These are phyloP conservation scores for Chelon auratus DNA, from an alignment of 2,797 vertebrate species.

Conservation along the genomic window DNA sequence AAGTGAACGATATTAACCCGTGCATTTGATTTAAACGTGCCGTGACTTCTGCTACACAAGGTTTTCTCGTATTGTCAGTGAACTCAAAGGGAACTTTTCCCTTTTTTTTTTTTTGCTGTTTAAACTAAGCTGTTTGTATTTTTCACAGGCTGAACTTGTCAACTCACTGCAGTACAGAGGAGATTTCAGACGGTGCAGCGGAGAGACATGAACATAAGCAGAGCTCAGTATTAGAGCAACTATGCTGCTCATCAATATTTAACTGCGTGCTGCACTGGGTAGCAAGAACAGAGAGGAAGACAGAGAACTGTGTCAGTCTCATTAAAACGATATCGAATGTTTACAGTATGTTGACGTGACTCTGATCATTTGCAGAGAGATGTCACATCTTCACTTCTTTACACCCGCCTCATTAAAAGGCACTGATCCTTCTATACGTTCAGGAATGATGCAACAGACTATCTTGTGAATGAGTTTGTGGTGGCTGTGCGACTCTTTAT, in stretches of 20 bases:
- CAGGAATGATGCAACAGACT: conserved; percentile 14
- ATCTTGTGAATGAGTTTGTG: background rate
- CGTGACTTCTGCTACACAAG: background rate
- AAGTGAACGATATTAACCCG: conserved; percentile 11
- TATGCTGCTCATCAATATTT: conserved; percentile 81
- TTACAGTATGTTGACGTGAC: conserved; percentile 43
- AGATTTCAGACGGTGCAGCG: conserved; percentile 42
- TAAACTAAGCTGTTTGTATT: conserved; percentile 21
- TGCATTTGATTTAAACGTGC: background rate
- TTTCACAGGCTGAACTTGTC: conserved; percentile 31
- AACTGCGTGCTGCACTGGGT: conserved; percentile 66
- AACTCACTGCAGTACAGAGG: conserved; percentile 35
- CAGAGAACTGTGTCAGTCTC: conserved; percentile 73
- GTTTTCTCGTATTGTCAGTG: background rate
- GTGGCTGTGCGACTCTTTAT: no score
- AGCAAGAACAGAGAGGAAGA: conserved; percentile 63
- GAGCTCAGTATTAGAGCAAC: conserved; percentile 72
- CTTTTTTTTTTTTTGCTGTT: background rate
- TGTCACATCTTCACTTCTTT: conserved; percentile 4
- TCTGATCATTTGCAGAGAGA: conserved; percentile 43
- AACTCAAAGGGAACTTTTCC: background rate
- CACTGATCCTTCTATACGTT: background rate
- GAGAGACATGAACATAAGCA: conserved; percentile 64
- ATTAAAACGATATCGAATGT: conserved; percentile 70
- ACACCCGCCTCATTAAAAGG: conserved; percentile 9